Evolutionary conservation across 2,113 vertebrate species (phyloP).

Genomic region (Cephalopterus ornatus): DNA sequence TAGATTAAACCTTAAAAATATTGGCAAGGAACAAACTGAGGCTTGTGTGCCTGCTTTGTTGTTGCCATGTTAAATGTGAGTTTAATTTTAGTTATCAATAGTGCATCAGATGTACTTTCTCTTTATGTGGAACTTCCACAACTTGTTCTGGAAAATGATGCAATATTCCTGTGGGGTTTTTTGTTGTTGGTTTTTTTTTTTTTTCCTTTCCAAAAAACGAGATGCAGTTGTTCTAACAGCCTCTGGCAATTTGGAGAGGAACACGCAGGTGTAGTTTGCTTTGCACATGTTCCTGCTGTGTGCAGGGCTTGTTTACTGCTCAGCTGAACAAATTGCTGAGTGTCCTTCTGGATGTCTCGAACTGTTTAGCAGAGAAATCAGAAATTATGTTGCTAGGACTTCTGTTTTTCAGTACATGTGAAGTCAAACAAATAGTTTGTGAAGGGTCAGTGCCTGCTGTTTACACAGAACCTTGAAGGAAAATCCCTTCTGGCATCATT

Average conservation of each 20-base stretch:
- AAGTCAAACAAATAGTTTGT: background rate
- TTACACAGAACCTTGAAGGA: background rate
- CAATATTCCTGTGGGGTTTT: background rate
- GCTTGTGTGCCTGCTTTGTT: background rate
- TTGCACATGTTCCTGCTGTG: constrained; percentile 23
- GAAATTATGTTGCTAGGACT: background rate
- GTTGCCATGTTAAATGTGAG: background rate
- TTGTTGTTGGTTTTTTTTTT: background rate
- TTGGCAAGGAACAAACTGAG: background rate
- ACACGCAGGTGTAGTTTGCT: constrained; percentile 25
- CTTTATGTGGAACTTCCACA: background rate
- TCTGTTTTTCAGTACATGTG: background rate
- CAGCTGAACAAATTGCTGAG: background rate
- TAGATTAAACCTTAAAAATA: background rate
- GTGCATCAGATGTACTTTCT: background rate
- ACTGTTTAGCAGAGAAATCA: background rate
- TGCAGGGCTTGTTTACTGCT: constrained; percentile 7
- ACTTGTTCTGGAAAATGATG: background rate
- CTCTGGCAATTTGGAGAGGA: background rate
- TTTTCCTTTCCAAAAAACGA: background rate
- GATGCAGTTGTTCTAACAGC: constrained; percentile 11
- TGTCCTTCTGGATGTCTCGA: background rate
- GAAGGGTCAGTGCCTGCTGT: background rate
- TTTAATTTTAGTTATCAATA: constrained; percentile 12
- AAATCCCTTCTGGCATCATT: background rate